Percentiles rank a stretch among this genome's conserved stretches.
Conservation (phyloP, 2,797 vertebrate genomes). For the Semaprochilodus insignis region DNA sequence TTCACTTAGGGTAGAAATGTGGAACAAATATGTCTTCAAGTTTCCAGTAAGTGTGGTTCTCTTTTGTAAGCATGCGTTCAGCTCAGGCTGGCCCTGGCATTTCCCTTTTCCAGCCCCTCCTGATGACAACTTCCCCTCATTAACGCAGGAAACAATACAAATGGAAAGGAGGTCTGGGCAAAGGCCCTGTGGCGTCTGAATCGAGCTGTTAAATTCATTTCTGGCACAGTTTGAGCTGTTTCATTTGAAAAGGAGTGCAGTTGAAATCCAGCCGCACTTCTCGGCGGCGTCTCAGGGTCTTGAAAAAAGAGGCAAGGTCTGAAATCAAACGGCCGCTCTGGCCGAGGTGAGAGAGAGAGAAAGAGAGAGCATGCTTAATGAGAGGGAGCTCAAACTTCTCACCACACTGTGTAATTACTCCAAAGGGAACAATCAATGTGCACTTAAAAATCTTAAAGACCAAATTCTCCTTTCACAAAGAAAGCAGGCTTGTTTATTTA, state of each 20-base stretch:
- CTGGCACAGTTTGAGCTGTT: conserved; percentile 47
- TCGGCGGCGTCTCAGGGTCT: conserved; percentile 28
- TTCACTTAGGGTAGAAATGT: conserved; percentile 12
- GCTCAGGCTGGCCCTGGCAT: conserved; percentile 1
- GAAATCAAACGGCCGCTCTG: conserved; percentile 16
- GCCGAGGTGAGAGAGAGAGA: conserved; percentile 9
- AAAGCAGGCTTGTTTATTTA: conserved; percentile 47
- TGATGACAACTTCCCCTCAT: conserved; percentile 52
- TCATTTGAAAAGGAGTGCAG: conserved; percentile 45
- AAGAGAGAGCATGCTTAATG: conserved; percentile 26
- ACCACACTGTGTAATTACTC: conserved; percentile 44
- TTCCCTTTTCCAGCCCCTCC: conserved; percentile 39
- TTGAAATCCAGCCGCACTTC: conserved; percentile 44
- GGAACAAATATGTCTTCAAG: conserved; percentile 1
- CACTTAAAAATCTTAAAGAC: conserved; percentile 49
- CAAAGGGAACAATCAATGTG: conserved; percentile 52
- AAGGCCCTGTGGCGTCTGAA: conserved; percentile 50
- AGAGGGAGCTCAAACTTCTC: conserved; percentile 28
- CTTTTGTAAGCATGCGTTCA: not conserved
- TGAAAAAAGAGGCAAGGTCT: conserved; percentile 17
- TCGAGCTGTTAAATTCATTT: conserved; percentile 53
- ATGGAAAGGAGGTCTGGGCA: conserved; percentile 55
- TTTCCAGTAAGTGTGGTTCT: not conserved
- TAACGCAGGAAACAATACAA: conserved; percentile 63
- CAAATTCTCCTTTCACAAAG: conserved; percentile 14